Percentiles rank a stretch among this genome's conserved stretches.
These are phyloP conservation scores for Dryomyza anilis DNA, from an alignment of 2,888 invertebrate genomes.

Conservation along the genomic window DNA sequence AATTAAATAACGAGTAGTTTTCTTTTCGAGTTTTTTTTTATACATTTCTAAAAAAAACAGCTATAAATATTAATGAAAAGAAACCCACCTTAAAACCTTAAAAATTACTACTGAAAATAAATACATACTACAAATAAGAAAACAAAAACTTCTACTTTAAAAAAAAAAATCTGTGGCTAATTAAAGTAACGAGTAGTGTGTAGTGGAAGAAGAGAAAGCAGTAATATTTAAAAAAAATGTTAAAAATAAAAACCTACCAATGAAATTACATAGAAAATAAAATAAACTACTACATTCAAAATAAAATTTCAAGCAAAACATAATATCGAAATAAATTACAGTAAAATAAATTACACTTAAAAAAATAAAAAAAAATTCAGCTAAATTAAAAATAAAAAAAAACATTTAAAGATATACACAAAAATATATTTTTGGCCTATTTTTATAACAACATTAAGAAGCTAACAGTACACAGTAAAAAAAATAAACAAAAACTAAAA, in stretches of 20 bases:
- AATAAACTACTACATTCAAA: neutral
- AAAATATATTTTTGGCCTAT: conserved; percentile 24
- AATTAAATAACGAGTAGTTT: no score
- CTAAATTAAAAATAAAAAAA: neutral
- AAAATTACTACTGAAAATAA: no score
- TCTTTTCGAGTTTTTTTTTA: no score
- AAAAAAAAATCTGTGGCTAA: conserved; percentile 8
- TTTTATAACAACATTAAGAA: conserved; percentile 17
- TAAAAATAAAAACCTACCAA: conserved; percentile 1
- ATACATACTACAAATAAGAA: no score
- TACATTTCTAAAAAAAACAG: neutral
- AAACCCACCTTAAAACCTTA: conserved; percentile 23
- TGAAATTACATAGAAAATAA: neutral
- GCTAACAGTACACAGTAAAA: neutral
- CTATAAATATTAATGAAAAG: conserved; percentile 23
- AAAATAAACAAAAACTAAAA: conserved; percentile 17
- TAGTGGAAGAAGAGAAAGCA: no score
- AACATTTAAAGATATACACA: no score
- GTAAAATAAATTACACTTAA: neutral
- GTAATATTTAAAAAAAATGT: conserved; percentile 24
- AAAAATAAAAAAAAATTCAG: neutral
- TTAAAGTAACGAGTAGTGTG: conserved; percentile 13
- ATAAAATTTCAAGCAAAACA: neutral
- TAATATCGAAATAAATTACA: neutral
- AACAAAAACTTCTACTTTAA: no score